phyloP scores from a whole-genome alignment of 2,113 vertebrate species.

The Triplophysa rosa region DNA sequence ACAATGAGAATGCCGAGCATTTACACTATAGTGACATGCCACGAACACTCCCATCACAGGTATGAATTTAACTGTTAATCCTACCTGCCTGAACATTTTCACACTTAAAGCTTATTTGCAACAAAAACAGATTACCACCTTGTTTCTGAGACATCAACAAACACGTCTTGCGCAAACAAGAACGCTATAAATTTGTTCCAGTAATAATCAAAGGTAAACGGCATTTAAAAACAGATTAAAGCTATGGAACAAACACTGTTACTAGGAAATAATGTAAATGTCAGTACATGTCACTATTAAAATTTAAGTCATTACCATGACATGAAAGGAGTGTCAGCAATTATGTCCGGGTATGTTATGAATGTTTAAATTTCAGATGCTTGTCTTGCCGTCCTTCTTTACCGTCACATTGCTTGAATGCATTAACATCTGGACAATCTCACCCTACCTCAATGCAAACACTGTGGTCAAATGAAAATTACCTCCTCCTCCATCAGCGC shows the following conservation, averaged over 20 bases:
- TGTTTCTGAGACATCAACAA: not conserved
- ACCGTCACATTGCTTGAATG: not conserved
- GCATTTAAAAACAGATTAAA: not conserved
- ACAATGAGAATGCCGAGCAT: conserved; percentile 36
- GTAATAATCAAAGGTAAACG: not conserved
- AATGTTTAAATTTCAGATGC: conserved; percentile 4
- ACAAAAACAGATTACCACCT: not conserved
- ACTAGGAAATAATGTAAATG: not conserved
- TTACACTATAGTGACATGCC: not conserved
- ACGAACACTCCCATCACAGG: conserved; percentile 49
- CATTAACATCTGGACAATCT: not conserved
- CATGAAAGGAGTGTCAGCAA: conserved; percentile 8
- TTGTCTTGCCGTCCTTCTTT: not conserved
- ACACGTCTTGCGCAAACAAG: not conserved
- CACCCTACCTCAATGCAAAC: not conserved
- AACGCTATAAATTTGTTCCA: too few species aligned
- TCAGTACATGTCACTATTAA: not conserved
- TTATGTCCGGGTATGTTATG: not conserved
- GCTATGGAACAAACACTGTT: conserved; percentile 6
- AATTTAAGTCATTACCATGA: not conserved
- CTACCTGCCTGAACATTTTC: not conserved
- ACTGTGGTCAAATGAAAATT: conserved; percentile 43
- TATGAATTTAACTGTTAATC: conserved; percentile 43
- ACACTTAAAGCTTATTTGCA: not conserved
- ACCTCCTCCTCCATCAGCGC: conserved; percentile 87